phyloP scores from a whole-genome alignment of 2,113 vertebrate genomes.

The Phylloscopus trochiloides region DNA sequence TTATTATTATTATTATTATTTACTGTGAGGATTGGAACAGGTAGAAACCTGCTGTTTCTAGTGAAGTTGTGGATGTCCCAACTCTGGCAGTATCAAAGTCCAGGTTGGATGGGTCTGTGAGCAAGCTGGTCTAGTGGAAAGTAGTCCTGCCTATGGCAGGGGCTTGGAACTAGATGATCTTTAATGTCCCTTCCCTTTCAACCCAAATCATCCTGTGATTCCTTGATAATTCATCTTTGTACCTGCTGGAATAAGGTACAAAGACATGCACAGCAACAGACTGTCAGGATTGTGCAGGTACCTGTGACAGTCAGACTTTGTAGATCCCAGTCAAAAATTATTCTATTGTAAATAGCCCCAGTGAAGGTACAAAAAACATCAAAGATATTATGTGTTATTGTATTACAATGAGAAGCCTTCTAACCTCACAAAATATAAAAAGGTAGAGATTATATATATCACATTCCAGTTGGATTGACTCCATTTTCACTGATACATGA shows the following conservation, averaged over 20 bases:
- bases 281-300: background rate
- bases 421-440: background rate
- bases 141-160: background rate
- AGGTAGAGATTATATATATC: background rate
- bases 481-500: background rate
- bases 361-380: background rate
- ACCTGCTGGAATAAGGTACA: background rate
- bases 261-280: background rate
- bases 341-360: background rate
- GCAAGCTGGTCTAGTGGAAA: background rate
- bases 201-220: background rate
- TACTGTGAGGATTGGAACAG: background rate
- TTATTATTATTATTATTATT: background rate
- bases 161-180: background rate
- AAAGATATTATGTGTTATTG: background rate
- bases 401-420: background rate
- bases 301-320: background rate
- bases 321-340: background rate
- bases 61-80: background rate
- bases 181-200: background rate
- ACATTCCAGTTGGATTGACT: background rate
- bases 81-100: background rate
- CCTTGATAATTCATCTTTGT: background rate
- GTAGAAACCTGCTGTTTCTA: background rate
- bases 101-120: background rate